Evolutionary conservation across 2,797 vertebrate genomes (phyloP).

Genomic region (Coendou prehensilis): DNA sequence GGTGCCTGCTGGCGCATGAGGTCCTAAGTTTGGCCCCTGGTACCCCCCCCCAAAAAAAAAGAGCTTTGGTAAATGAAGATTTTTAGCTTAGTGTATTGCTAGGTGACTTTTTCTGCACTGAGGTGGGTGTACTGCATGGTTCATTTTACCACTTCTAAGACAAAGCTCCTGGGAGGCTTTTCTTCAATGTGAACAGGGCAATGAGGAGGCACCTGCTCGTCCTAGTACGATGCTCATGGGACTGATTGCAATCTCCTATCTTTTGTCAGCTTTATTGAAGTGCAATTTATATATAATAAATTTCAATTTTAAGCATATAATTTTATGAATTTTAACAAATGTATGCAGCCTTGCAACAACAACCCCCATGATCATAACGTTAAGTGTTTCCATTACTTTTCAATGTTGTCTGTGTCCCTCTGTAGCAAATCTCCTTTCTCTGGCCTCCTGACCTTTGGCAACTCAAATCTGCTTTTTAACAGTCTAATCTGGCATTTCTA

Average conservation of each 20-base stretch:
- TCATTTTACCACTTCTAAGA: not conserved
- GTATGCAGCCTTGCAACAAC: not conserved
- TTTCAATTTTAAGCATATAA: not conserved
- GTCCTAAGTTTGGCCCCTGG: too few species aligned
- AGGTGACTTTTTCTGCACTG: not conserved
- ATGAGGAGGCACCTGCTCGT: too few species aligned
- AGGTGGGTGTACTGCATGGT: not conserved
- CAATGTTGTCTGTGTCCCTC: not conserved
- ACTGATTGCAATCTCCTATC: not conserved
- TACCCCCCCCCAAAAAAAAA: not conserved
- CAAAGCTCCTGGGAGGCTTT: not conserved
- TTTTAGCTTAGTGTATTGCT: not conserved
- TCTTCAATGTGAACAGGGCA: not conserved
- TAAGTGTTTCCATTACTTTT: not conserved
- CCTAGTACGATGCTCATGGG: not conserved
- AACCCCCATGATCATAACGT: not conserved
- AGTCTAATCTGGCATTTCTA: not conserved
- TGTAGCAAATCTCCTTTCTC: not conserved
- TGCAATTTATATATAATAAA: not conserved
- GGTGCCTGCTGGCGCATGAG: too few species aligned
- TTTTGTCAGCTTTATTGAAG: not conserved
- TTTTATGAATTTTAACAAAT: not conserved
- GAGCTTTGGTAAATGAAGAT: not conserved
- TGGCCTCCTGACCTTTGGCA: not conserved
- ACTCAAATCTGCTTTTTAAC: not conserved